These are phyloP conservation scores for Neomorphus geoffroyi DNA, from an alignment of 2,797 vertebrate genomes.

Conservation along the genomic window DNA sequence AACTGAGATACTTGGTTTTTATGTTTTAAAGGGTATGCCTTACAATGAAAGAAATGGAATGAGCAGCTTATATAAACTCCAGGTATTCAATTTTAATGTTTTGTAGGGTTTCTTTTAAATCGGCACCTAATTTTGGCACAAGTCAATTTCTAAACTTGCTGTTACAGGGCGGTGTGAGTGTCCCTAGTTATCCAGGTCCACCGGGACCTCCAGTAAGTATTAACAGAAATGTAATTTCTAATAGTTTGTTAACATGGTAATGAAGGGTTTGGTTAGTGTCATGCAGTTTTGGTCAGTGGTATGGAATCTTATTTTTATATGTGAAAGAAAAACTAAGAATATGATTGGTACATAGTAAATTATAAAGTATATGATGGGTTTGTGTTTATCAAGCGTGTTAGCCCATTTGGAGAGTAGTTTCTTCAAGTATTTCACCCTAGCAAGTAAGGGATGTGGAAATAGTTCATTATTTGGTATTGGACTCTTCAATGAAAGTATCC, in stretches of 20 bases:
- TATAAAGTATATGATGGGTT: background rate
- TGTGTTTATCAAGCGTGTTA: background rate
- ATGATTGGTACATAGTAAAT: background rate
- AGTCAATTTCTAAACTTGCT: conserved; percentile 14
- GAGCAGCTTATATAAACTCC: conserved; percentile 96
- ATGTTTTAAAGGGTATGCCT: conserved; percentile 83
- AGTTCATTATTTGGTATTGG: background rate
- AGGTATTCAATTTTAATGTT: conserved; percentile 82
- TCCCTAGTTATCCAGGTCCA: conserved; percentile 85
- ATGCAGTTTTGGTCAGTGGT: background rate
- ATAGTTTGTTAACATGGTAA: background rate
- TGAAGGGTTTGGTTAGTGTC: background rate
- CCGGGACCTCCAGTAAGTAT: conserved; percentile 90
- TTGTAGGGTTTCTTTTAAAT: background rate
- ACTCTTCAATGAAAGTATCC: background rate
- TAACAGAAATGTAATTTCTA: background rate
- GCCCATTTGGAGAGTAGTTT: background rate
- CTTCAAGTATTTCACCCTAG: background rate
- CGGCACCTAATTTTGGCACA: background rate
- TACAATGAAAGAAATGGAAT: conserved; percentile 91
- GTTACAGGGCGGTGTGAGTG: conserved; percentile 84
- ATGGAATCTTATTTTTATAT: background rate
- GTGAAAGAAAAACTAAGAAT: background rate
- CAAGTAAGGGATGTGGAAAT: background rate
- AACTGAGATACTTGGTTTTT: background rate